Percentiles rank a stretch among this genome's conserved stretches.
Evolutionary conservation across 2,113 vertebrate genomes (phyloP).

Genomic region (Gadus macrocephalus): DNA sequence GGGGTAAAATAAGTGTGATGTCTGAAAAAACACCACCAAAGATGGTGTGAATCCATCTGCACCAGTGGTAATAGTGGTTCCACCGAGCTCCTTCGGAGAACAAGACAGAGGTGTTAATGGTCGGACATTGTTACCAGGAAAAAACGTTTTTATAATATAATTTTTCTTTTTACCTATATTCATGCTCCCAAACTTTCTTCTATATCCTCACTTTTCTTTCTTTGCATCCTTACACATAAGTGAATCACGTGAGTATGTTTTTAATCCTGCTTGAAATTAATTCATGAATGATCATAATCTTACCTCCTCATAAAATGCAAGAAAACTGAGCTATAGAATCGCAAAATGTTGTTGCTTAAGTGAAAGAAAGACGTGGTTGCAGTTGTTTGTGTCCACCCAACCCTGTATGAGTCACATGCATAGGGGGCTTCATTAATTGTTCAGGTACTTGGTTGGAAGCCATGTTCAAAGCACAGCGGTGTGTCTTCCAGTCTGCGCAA

Average conservation of each 20-base stretch:
- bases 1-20: slow-evolving; percentile 29
- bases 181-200: not conserved
- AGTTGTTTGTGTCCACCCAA: too few species aligned
- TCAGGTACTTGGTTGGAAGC: slow-evolving; percentile 17
- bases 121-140: slow-evolving; percentile 2
- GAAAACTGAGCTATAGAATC: too few species aligned
- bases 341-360: too few species aligned
- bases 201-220: too few species aligned
- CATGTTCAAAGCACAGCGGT: slow-evolving; percentile 49
- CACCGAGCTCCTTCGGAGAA: not conserved
- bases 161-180: too few species aligned
- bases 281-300: too few species aligned
- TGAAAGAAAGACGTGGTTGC: too few species aligned
- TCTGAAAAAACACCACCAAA: slow-evolving; percentile 3
- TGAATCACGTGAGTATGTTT: too few species aligned
- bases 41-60: not conserved
- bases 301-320: too few species aligned
- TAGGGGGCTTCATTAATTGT: slow-evolving; percentile 2
- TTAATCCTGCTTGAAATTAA: too few species aligned
- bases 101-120: slow-evolving; percentile 19
- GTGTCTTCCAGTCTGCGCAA: slow-evolving; percentile 45
- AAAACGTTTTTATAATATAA: not conserved
- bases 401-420: not conserved
- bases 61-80: not conserved
- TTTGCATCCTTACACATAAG: too few species aligned